Conservation (phyloP, 1,140 invertebrate genomes). For the Copidosoma floridanum region DNA sequence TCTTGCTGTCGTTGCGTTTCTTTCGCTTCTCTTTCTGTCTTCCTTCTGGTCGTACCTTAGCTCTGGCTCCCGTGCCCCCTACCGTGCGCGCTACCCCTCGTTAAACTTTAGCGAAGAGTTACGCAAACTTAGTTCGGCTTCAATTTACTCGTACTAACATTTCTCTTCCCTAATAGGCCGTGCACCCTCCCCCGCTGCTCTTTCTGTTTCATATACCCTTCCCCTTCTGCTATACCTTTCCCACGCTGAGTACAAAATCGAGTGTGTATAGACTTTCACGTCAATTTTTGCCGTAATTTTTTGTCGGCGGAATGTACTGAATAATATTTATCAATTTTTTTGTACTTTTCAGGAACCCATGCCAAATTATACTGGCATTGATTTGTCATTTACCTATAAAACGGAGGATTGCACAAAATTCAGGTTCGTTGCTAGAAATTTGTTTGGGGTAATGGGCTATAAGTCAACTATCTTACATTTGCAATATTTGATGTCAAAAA, state of each 20-base stretch:
- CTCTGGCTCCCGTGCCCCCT: conserved; percentile 9
- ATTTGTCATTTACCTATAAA: conserved; percentile 44
- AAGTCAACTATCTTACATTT: background rate
- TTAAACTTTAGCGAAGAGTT: conserved; percentile 46
- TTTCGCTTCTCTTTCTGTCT: background rate
- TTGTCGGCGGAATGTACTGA: no score
- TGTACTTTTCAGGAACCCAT: conserved; percentile 33
- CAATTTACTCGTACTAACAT: conserved; percentile 48
- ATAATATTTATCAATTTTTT: no score
- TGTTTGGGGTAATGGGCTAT: background rate
- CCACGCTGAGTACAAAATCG: no score
- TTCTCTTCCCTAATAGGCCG: conserved; percentile 44
- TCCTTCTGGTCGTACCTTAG: conserved; percentile 2
- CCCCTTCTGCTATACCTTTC: no score
- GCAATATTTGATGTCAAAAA: no score
- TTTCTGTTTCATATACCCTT: no score
- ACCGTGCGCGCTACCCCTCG: conserved; percentile 19
- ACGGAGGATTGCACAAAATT: conserved; percentile 39
- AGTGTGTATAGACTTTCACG: no score
- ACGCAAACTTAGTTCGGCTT: conserved; percentile 46
- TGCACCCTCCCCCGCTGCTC: conserved; percentile 24
- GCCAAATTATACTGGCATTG: conserved; percentile 43
- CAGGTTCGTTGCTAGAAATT: conserved; percentile 32
- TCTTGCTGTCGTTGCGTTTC: background rate
- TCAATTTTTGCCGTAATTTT: background rate